Conservation (phyloP, 1,140 invertebrate species). For the Venturia canescens region DNA sequence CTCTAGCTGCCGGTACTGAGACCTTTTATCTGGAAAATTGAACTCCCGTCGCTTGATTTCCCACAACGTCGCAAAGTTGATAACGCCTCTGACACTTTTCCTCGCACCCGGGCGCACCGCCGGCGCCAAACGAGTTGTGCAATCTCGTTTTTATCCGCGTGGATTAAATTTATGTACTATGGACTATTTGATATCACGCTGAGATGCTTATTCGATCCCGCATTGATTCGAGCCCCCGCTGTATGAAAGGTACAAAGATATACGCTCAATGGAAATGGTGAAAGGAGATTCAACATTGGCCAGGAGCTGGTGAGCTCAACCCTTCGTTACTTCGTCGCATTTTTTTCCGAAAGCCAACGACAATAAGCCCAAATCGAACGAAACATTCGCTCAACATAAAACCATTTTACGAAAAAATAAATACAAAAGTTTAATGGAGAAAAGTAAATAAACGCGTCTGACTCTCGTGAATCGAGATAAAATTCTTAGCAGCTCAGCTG, state of each 20-base stretch:
- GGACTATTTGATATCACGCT: not conserved
- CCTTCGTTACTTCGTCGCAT: not conserved
- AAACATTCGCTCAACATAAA: not conserved
- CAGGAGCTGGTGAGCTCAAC: not conserved
- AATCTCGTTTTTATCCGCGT: slow-evolving; percentile 27
- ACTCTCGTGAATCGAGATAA: not conserved
- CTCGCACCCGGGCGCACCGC: not conserved
- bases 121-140: slow-evolving; percentile 14
- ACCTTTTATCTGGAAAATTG: slow-evolving; percentile 51
- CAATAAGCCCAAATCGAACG: not conserved
- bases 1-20: slow-evolving; percentile 18
- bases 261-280: too few relatives aligned
- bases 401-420: too few relatives aligned
- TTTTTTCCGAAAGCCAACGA: not conserved
- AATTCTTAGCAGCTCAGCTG: not conserved
- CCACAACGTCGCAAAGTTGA: slow-evolving; percentile 40
- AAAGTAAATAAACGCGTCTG: too few relatives aligned
- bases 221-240: not conserved
- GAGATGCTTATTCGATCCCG: not conserved
- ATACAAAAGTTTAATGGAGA: too few relatives aligned
- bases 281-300: not conserved
- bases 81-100: not conserved
- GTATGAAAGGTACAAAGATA: not conserved
- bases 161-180: slow-evolving; percentile 29
- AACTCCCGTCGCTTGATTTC: slow-evolving; percentile 52